A percentile compares a stretch with the other conserved stretches of the same genome.
Evolutionary conservation across 2,113 vertebrate species (phyloP).

Genomic region (Microtus pennsylvanicus): DNA sequence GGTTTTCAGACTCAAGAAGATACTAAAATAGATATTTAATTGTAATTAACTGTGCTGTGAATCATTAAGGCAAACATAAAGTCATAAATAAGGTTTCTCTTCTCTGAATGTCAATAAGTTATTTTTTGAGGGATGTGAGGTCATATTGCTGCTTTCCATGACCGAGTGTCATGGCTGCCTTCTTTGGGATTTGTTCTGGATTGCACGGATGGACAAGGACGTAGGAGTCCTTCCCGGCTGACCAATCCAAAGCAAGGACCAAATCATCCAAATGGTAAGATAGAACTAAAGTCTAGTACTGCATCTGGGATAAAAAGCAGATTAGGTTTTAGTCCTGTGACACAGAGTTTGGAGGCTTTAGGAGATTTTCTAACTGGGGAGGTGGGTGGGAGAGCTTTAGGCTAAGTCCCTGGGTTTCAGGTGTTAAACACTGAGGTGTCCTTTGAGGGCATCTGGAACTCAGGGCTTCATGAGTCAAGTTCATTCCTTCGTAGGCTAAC

Average conservation of each 20-base stretch:
- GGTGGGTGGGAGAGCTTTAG: neutral
- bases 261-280: neutral
- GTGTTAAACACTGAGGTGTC: neutral
- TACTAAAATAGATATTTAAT: slow-evolving; percentile 87
- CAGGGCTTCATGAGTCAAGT: neutral
- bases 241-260: neutral
- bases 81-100: slow-evolving; percentile 82
- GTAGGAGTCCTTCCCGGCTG: neutral
- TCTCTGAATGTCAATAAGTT: slow-evolving; percentile 79
- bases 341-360: slow-evolving; percentile 33
- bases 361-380: neutral
- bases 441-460: neutral
- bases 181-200: slow-evolving; percentile 28
- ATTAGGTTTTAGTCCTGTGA: slow-evolving; percentile 44
- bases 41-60: slow-evolving; percentile 78
- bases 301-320: neutral
- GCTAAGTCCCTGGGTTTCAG: neutral
- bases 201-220: neutral
- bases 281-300: neutral
- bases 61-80: slow-evolving; percentile 82
- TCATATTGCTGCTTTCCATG: slow-evolving; percentile 71
- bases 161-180: slow-evolving; percentile 65
- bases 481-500: neutral
- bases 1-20: slow-evolving; percentile 78
- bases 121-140: slow-evolving; percentile 81